Conservation (phyloP, 2,113 vertebrate genomes). For the Zosterops japonicus region DNA sequence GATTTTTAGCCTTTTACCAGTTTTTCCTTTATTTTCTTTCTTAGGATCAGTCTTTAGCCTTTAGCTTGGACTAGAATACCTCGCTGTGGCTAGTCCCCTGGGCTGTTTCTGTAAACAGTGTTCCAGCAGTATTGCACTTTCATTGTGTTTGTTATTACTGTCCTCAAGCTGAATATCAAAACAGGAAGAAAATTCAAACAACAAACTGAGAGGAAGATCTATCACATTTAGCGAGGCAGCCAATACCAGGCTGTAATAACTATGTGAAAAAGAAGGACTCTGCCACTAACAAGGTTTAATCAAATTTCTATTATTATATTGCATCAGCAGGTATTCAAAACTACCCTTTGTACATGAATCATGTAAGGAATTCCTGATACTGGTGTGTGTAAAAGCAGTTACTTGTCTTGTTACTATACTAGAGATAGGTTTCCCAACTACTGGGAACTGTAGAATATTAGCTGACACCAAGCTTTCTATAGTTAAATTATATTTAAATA, state of each 20-base stretch:
- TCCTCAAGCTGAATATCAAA: background rate
- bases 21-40: background rate
- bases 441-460: background rate
- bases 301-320: background rate
- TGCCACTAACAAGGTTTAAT: background rate
- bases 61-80: background rate
- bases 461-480: background rate
- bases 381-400: background rate
- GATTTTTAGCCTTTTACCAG: slow-evolving; percentile 19
- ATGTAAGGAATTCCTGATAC: background rate
- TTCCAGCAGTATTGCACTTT: background rate
- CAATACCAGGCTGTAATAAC: background rate
- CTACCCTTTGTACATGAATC: background rate
- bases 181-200: background rate
- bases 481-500: background rate
- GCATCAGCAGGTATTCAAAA: background rate
- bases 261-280: background rate
- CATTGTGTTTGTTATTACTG: background rate
- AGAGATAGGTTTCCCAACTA: background rate
- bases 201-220: background rate
- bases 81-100: background rate
- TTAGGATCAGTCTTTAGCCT: background rate
- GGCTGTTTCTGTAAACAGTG: background rate
- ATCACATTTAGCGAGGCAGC: background rate
- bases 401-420: background rate